These are phyloP conservation scores for Acheta domesticus DNA, from an alignment of 2,888 invertebrate species.

Conservation along the genomic window DNA sequence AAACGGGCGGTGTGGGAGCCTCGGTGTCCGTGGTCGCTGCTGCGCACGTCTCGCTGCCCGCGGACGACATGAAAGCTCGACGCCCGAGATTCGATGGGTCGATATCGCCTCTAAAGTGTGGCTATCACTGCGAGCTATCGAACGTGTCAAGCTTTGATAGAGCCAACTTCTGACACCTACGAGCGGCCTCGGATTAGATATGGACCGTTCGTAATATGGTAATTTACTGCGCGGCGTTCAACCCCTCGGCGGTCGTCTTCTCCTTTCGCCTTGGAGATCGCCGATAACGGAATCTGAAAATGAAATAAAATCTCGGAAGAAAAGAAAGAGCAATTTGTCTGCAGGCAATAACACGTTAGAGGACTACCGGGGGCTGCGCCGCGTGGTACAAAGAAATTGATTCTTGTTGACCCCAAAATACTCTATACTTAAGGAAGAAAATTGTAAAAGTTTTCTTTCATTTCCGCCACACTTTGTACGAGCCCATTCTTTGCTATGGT, in stretches of 20 bases:
- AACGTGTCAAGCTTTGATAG: slow-evolving; percentile 28
- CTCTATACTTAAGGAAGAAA: not conserved
- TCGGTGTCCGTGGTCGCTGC: no score
- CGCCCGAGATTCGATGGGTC: slow-evolving; percentile 23
- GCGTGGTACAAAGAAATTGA: not conserved
- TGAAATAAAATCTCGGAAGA: slow-evolving; percentile 18
- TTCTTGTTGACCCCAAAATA: slow-evolving; percentile 18
- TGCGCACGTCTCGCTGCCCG: no score
- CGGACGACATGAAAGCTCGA: slow-evolving; percentile 26
- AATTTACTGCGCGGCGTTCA: slow-evolving; percentile 22
- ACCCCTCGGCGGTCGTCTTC: not conserved
- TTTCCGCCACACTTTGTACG: not conserved
- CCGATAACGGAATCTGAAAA: slow-evolving; percentile 3
- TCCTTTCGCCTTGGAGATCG: not conserved
- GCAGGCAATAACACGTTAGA: not conserved
- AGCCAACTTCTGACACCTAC: slow-evolving; percentile 29
- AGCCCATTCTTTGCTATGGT: slow-evolving; percentile 5
- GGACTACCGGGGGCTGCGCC: not conserved
- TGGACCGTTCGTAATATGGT: slow-evolving; percentile 26
- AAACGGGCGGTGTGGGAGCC: not conserved
- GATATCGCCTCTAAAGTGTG: slow-evolving; percentile 25
- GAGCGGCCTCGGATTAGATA: slow-evolving; percentile 26
- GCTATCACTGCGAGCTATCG: slow-evolving; percentile 26
- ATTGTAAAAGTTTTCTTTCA: not conserved
- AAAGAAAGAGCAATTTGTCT: slow-evolving; percentile 18